phyloP scores from a whole-genome alignment of 2,113 vertebrate species.

The Fulmarus glacialis region DNA sequence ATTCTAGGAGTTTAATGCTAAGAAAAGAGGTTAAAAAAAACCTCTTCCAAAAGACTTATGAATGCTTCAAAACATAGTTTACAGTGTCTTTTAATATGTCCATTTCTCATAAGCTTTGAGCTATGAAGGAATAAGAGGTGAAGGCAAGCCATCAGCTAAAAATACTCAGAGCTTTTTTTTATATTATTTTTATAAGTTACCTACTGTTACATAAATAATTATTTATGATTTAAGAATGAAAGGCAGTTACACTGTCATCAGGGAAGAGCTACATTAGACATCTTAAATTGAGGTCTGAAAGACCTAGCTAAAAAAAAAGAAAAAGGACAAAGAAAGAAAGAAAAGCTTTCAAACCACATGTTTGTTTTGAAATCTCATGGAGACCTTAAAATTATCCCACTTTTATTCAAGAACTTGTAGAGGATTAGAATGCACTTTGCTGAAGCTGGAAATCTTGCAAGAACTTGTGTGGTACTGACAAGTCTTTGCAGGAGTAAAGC shows the following conservation, averaged over 20 bases:
- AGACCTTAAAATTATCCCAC: neutral
- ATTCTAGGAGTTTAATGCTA: neutral
- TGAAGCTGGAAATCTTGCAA: neutral
- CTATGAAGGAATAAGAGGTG: neutral
- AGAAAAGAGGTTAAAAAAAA: neutral
- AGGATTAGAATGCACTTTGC: neutral
- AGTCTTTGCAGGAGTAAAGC: neutral
- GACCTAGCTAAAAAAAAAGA: neutral
- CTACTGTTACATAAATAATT: neutral
- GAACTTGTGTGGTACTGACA: neutral
- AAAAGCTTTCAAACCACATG: neutral
- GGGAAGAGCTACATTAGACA: neutral
- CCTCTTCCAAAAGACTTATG: neutral
- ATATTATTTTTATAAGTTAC: neutral
- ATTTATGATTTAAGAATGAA: constrained; percentile 7
- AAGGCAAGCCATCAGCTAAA: neutral
- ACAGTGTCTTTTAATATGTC: neutral
- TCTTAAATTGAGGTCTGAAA: neutral
- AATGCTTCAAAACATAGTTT: neutral
- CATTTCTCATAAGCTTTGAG: neutral
- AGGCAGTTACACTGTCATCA: neutral
- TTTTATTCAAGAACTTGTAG: neutral
- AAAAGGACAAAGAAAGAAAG: neutral
- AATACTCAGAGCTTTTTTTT: neutral
- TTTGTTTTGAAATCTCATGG: neutral